Conservation (phyloP, 2,797 vertebrate species). For the Astyanax mexicanus region DNA sequence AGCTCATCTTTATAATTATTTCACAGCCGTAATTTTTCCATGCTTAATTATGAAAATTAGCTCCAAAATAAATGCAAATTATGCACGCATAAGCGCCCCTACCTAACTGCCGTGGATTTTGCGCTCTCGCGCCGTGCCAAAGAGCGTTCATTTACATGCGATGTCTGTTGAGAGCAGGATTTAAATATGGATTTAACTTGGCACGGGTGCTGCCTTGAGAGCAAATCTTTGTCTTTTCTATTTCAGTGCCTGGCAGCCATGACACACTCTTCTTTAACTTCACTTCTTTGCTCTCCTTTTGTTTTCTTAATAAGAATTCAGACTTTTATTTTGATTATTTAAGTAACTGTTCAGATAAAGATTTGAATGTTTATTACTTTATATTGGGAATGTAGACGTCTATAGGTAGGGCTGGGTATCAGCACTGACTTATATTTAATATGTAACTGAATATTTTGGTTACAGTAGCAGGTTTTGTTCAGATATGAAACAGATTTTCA, state of each 20-base stretch:
- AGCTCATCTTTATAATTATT: slow-evolving; percentile 60
- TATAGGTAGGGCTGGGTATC: too few relatives aligned
- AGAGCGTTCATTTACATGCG: slow-evolving; percentile 75
- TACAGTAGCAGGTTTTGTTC: too few relatives aligned
- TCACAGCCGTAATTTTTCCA: slow-evolving; percentile 54
- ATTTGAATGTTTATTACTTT: slow-evolving; percentile 25
- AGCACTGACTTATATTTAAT: too few relatives aligned
- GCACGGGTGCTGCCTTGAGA: slow-evolving; percentile 63
- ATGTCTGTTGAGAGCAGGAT: slow-evolving; percentile 66
- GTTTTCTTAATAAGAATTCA: slow-evolving; percentile 21
- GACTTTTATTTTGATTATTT: slow-evolving; percentile 27
- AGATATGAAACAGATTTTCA: too few relatives aligned
- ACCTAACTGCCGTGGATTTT: slow-evolving; percentile 62
- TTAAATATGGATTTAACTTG: slow-evolving; percentile 75
- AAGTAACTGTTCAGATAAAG: slow-evolving; percentile 11
- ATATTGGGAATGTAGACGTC: background rate
- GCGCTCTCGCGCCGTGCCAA: slow-evolving; percentile 68
- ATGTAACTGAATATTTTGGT: too few relatives aligned
- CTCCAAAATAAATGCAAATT: slow-evolving; percentile 61
- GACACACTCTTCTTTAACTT: slow-evolving; percentile 65
- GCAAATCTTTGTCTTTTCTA: slow-evolving; percentile 67
- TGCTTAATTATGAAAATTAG: slow-evolving; percentile 64
- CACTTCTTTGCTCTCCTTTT: slow-evolving; percentile 52
- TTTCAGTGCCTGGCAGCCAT: slow-evolving; percentile 69
- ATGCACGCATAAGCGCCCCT: slow-evolving; percentile 56